These are phyloP conservation scores for Triplophysa rosa DNA, from an alignment of 2,113 vertebrate species.

Conservation along the genomic window DNA sequence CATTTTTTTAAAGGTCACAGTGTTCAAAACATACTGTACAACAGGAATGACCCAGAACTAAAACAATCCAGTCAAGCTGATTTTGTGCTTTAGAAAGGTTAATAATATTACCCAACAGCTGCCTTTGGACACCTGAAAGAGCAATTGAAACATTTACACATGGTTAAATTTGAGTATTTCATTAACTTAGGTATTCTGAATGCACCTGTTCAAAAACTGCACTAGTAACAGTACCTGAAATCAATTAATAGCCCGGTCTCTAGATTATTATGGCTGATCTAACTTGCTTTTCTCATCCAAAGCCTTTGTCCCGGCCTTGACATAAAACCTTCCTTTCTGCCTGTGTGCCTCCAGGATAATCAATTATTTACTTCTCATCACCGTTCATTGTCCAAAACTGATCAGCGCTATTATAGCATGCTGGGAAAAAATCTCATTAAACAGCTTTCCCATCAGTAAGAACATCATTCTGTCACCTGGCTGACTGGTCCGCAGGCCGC, in stretches of 20 bases:
- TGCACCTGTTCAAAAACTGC: neutral
- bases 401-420: slow-evolving; percentile 45
- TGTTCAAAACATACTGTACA: no score
- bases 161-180: neutral
- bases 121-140: neutral
- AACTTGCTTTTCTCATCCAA: slow-evolving; percentile 24
- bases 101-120: neutral
- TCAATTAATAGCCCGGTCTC: neutral
- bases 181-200: neutral
- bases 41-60: no score
- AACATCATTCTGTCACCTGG: slow-evolving; percentile 45
- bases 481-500: slow-evolving; percentile 29
- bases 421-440: slow-evolving; percentile 44
- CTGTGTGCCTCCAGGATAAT: slow-evolving; percentile 47
- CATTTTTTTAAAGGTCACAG: no score
- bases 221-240: neutral
- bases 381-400: slow-evolving; percentile 46
- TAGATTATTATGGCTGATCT: slow-evolving; percentile 1
- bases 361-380: slow-evolving; percentile 57
- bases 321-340: slow-evolving; percentile 50
- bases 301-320: slow-evolving; percentile 47
- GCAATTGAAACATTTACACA: neutral
- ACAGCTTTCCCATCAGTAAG: slow-evolving; percentile 29
- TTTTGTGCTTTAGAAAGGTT: neutral
- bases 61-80: neutral